Percentiles rank a stretch among this genome's conserved stretches.
phyloP scores from a whole-genome alignment of 2,113 vertebrate species.

The Strix uralensis region DNA sequence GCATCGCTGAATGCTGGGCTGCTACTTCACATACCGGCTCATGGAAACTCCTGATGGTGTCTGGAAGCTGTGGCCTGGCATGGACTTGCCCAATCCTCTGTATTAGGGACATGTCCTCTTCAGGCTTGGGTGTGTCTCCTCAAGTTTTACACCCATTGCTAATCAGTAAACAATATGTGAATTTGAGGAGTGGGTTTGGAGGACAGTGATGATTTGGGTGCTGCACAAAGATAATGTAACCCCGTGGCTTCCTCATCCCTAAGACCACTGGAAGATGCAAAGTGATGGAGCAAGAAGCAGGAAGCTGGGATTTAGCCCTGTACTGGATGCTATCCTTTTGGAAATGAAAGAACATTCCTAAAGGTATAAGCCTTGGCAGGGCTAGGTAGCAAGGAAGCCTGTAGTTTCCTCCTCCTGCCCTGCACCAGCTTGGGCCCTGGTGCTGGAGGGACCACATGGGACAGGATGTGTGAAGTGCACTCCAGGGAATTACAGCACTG shows the following conservation, averaged over 20 bases:
- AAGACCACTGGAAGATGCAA: not conserved
- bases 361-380: not conserved
- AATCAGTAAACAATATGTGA: not conserved
- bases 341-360: not conserved
- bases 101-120: not conserved
- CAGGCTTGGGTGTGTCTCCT: not conserved
- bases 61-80: not conserved
- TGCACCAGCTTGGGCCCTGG: rapidly evolving
- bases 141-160: not conserved
- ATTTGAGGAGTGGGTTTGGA: not conserved
- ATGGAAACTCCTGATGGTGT: not conserved
- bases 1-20: not conserved
- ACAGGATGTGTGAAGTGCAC: not conserved
- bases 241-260: not conserved
- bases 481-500: not conserved
- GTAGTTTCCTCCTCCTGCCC: not conserved
- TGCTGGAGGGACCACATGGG: not conserved
- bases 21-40: not conserved
- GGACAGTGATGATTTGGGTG: not conserved
- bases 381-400: not conserved
- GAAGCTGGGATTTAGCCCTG: not conserved
- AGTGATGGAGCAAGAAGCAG: not conserved
- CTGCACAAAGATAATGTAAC: not conserved
- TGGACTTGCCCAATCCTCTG: not conserved
- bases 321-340: not conserved